Evolutionary conservation across 1,140 invertebrate genomes (phyloP).

Genomic region (Drosophila parvula): DNA sequence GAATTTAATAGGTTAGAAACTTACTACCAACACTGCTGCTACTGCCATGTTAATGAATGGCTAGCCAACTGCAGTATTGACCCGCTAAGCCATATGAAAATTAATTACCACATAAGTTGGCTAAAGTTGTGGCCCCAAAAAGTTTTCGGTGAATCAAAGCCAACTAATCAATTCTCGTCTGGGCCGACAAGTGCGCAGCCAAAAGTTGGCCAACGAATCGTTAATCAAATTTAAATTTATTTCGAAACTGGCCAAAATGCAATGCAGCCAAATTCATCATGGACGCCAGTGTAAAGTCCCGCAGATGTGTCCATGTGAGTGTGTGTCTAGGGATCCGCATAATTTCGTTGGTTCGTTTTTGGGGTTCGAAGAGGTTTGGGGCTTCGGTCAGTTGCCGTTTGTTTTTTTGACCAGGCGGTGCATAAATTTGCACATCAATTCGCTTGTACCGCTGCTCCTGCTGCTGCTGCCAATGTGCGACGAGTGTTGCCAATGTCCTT

Average conservation of each 20-base stretch:
- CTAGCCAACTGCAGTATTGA: slow-evolving; percentile 43
- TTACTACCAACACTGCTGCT: neutral
- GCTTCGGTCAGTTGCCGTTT: slow-evolving; percentile 48
- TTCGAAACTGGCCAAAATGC: slow-evolving; percentile 41
- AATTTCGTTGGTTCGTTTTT: slow-evolving; percentile 67
- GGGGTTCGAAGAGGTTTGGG: slow-evolving; percentile 43
- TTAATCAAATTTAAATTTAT: slow-evolving; percentile 78
- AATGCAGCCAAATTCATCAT: slow-evolving; percentile 55
- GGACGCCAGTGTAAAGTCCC: slow-evolving; percentile 11
- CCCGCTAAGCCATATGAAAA: slow-evolving; percentile 43
- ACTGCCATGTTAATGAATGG: slow-evolving; percentile 47
- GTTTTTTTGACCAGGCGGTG: slow-evolving; percentile 53
- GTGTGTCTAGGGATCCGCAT: slow-evolving; percentile 54
- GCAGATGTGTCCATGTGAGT: slow-evolving; percentile 42
- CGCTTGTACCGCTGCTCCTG: slow-evolving; percentile 12
- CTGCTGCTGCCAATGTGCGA: slow-evolving; percentile 6
- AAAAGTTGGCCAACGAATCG: slow-evolving; percentile 58
- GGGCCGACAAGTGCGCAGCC: slow-evolving; percentile 36
- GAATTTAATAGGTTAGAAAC: neutral
- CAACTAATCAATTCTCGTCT: slow-evolving; percentile 53
- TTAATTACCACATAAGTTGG: slow-evolving; percentile 43
- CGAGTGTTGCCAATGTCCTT: slow-evolving; percentile 32
- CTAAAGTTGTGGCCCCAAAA: slow-evolving; percentile 3
- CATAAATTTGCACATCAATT: slow-evolving; percentile 76
- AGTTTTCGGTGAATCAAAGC: neutral